These are phyloP conservation scores for Coilia nasus DNA, from an alignment of 2,797 vertebrate genomes.

Conservation along the genomic window DNA sequence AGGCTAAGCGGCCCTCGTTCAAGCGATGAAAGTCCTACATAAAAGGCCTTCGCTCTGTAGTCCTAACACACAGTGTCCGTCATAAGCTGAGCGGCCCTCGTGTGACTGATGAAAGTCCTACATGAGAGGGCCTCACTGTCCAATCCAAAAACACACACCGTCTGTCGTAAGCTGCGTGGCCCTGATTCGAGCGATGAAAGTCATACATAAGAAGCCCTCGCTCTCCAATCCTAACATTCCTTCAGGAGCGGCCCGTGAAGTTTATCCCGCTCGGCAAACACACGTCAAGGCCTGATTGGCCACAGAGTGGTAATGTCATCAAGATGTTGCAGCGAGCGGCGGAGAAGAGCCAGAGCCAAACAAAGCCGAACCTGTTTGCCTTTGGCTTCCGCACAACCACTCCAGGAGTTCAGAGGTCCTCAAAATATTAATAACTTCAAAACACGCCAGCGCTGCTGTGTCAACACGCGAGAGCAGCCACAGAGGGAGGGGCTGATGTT, in stretches of 20 bases:
- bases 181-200: not conserved
- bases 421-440: slow-evolving; percentile 65
- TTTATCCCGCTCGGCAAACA: slow-evolving; percentile 33
- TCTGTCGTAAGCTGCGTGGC: not conserved
- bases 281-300: not conserved
- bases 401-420: slow-evolving; percentile 54
- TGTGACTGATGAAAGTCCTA: not conserved
- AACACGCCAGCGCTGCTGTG: slow-evolving; percentile 69
- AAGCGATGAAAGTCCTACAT: not conserved
- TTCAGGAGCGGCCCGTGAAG: not conserved
- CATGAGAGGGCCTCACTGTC: no score
- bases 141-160: no score
- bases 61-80: no score
- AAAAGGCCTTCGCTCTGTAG: no score
- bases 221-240: slow-evolving; percentile 27
- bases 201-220: slow-evolving; percentile 17
- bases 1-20: not conserved
- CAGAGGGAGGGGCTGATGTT: not conserved
- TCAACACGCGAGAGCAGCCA: slow-evolving; percentile 60
- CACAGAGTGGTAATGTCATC: slow-evolving; percentile 33
- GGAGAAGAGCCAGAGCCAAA: slow-evolving; percentile 53
- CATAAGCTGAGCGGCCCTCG: not conserved
- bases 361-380: slow-evolving; percentile 61
- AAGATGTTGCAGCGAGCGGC: slow-evolving; percentile 38
- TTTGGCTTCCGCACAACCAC: slow-evolving; percentile 63